Percentiles rank a stretch among this genome's conserved stretches.
These are phyloP conservation scores for Chiroxiphia lanceolata DNA, from an alignment of 2,797 vertebrate genomes.

Conservation along the genomic window DNA sequence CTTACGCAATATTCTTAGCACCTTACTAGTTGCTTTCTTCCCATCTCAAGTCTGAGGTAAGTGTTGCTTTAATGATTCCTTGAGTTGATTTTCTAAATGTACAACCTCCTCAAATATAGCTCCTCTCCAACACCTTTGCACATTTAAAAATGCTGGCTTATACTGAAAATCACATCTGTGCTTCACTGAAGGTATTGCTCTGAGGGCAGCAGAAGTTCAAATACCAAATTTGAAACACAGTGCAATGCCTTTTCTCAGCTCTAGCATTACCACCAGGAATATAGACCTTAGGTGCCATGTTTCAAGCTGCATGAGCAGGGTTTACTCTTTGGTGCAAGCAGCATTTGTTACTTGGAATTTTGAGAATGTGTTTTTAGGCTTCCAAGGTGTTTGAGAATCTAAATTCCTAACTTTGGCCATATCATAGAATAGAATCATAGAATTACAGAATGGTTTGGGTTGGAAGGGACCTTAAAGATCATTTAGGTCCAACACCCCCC, in stretches of 20 bases:
- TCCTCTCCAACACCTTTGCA: not conserved
- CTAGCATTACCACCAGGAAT: accelerated
- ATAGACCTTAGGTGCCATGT: accelerated
- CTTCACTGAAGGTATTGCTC: not conserved
- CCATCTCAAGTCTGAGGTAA: not conserved
- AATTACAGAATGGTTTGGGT: not conserved
- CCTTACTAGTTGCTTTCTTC: not conserved
- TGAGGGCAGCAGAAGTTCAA: not conserved
- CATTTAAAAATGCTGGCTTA: not conserved
- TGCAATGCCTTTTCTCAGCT: not conserved
- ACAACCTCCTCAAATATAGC: not conserved
- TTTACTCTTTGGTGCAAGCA: not conserved
- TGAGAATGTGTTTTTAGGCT: not conserved
- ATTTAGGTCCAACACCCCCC: not conserved
- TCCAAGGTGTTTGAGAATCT: not conserved
- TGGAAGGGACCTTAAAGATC: not conserved
- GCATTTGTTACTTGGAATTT: not conserved
- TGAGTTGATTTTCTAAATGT: not conserved
- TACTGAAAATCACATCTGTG: not conserved
- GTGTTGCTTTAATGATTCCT: not conserved
- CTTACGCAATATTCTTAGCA: not conserved
- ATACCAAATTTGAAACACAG: not conserved
- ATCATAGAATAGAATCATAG: no score
- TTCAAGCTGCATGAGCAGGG: not conserved
- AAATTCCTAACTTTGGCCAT: not conserved